Evolutionary conservation across 2,888 invertebrate genomes (phyloP).

Genomic region (Cremastinae sp.): DNA sequence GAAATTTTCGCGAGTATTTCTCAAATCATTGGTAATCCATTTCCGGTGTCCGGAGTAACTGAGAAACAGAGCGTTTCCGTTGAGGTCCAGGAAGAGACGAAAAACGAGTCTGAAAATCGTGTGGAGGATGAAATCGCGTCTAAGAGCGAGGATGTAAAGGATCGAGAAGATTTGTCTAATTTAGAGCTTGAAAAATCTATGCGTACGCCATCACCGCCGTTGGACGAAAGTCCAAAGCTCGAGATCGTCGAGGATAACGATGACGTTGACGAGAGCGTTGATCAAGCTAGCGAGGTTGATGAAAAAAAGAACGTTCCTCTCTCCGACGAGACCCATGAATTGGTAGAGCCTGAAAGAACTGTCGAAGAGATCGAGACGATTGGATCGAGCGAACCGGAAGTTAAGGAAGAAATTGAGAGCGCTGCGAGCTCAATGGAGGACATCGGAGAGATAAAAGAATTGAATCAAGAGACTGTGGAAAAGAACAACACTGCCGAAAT

Average conservation of each 20-base stretch:
- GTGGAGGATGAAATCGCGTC: not conserved
- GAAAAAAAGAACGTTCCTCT: not conserved
- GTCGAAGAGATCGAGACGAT: slow-evolving; percentile 19
- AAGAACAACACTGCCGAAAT: no score
- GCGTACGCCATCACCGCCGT: not conserved
- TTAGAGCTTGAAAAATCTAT: slow-evolving; percentile 42
- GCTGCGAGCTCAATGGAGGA: not conserved
- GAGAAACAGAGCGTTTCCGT: not conserved
- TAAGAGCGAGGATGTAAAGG: slow-evolving; percentile 2
- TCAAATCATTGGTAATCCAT: not conserved
- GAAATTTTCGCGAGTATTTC: not conserved
- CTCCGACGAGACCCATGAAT: slow-evolving; percentile 36
- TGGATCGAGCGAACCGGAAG: not conserved
- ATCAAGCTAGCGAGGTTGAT: not conserved
- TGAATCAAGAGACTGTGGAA: no score
- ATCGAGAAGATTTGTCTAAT: slow-evolving; percentile 10
- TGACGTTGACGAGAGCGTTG: not conserved
- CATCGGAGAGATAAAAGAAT: no score
- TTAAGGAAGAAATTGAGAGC: not conserved
- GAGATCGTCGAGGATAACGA: not conserved
- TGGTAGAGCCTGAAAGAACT: not conserved
- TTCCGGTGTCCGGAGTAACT: not conserved
- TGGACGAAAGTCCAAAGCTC: not conserved
- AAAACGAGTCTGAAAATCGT: not conserved
- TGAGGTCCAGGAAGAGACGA: not conserved